phyloP scores from a whole-genome alignment of 1,140 invertebrate species.

The Steinernema feltiae region DNA sequence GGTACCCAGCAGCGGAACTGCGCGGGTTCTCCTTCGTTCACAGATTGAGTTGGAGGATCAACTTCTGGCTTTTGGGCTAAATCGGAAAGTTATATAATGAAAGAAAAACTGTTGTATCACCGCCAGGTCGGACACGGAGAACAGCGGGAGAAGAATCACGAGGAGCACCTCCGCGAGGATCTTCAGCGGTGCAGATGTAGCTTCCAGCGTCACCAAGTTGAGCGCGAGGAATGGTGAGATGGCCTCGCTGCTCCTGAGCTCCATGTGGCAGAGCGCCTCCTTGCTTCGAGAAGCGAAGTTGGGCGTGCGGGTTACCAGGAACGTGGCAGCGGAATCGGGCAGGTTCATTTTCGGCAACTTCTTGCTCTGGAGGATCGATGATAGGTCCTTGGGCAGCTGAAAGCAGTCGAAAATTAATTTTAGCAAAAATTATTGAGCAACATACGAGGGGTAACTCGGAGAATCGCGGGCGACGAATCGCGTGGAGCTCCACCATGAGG shows the following conservation, averaged over 20 bases:
- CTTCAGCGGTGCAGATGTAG: conserved; percentile 20
- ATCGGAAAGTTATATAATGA: too few relatives aligned
- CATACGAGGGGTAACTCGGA: background rate
- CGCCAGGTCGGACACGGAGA: background rate
- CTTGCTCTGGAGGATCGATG: conserved; percentile 50
- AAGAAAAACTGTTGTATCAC: too few relatives aligned
- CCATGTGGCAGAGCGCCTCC: conserved; percentile 22
- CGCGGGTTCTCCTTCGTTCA: conserved; percentile 43
- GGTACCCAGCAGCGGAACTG: conserved; percentile 51
- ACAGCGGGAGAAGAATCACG: background rate
- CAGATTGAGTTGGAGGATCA: conserved; percentile 43
- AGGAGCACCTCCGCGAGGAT: conserved; percentile 11
- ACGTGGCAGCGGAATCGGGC: conserved; percentile 56
- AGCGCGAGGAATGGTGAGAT: conserved; percentile 31
- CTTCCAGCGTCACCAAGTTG: conserved; percentile 15
- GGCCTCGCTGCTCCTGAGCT: conserved; percentile 26
- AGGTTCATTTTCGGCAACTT: conserved; percentile 44
- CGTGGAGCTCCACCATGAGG: conserved; percentile 16
- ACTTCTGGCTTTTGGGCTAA: conserved; percentile 37
- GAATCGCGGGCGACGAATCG: background rate
- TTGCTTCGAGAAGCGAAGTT: conserved; percentile 45
- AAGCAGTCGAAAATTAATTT: background rate
- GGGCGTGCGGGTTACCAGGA: conserved; percentile 51
- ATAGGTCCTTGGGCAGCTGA: background rate
- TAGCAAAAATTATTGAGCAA: background rate